phyloP scores from a whole-genome alignment of 1,140 invertebrate species.

The Halictus rubicundus region DNA sequence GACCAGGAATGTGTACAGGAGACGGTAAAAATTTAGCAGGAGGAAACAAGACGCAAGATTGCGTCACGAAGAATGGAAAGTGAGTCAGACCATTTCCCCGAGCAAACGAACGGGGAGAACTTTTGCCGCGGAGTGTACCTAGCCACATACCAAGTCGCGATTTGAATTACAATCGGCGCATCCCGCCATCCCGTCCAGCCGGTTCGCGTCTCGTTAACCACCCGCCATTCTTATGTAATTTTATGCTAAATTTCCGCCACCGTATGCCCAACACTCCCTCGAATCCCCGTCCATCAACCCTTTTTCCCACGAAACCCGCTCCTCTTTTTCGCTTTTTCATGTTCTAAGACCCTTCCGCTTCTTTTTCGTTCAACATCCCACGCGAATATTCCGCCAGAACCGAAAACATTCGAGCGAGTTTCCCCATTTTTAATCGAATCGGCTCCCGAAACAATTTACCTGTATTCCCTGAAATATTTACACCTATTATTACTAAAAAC shows the following conservation, averaged over 20 bases:
- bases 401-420: not conserved
- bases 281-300: slow-evolving; percentile 19
- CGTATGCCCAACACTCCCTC: slow-evolving; percentile 3
- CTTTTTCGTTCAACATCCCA: slow-evolving; percentile 12
- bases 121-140: slow-evolving; percentile 55
- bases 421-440: too few species aligned
- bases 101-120: not conserved
- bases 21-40: too few species aligned
- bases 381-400: not conserved
- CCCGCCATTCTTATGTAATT: slow-evolving; percentile 75
- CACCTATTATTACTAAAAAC: too few species aligned
- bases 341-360: slow-evolving; percentile 1
- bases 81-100: too few species aligned
- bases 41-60: too few species aligned
- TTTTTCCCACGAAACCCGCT: not conserved
- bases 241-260: slow-evolving; percentile 67
- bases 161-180: slow-evolving; percentile 64
- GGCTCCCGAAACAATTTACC: too few species aligned
- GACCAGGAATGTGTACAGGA: too few species aligned
- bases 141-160: slow-evolving; percentile 52
- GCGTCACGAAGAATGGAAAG: too few species aligned
- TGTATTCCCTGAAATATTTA: too few species aligned
- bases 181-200: slow-evolving; percentile 45
- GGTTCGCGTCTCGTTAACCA: slow-evolving; percentile 64
- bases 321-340: not conserved